phyloP scores from a whole-genome alignment of 2,888 invertebrate genomes.

The Xestoiulus laeticollis region DNA sequence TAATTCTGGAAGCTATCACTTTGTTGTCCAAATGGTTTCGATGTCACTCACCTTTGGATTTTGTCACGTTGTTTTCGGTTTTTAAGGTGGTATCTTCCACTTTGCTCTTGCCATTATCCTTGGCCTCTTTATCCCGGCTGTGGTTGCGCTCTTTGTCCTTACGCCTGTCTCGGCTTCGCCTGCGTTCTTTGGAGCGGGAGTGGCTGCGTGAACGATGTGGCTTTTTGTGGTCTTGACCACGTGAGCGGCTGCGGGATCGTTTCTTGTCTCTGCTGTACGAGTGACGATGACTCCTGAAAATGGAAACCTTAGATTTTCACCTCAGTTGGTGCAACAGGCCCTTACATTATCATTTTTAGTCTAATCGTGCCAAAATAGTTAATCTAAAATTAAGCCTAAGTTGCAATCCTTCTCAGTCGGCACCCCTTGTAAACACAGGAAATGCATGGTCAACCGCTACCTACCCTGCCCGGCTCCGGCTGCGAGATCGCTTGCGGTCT shows the following conservation, averaged over 20 bases:
- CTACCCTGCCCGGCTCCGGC: constrained; percentile 55
- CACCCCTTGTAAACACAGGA: too few species aligned
- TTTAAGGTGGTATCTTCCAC: neutral
- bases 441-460: neutral
- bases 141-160: constrained; percentile 42
- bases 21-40: neutral
- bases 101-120: neutral
- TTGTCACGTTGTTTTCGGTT: neutral
- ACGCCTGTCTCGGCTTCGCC: constrained; percentile 15
- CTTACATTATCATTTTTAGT: neutral
- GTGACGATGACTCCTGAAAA: constrained; percentile 21
- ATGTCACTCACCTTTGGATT: neutral
- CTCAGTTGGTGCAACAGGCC: too few species aligned
- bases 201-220: constrained; percentile 49
- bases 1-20: too few species aligned
- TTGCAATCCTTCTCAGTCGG: too few species aligned
- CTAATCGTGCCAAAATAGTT: too few species aligned
- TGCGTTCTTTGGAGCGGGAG: constrained; percentile 46
- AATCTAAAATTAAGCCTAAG: too few species aligned
- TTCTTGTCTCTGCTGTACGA: constrained; percentile 13
- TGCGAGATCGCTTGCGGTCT: constrained; percentile 53
- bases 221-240: neutral
- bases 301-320: too few species aligned
- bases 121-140: constrained; percentile 39
- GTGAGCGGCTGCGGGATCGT: constrained; percentile 50